A percentile compares a stretch with the other conserved stretches of the same genome.
These are phyloP conservation scores for Catharus minimus DNA, from an alignment of 2,113 vertebrate genomes.

Conservation along the genomic window DNA sequence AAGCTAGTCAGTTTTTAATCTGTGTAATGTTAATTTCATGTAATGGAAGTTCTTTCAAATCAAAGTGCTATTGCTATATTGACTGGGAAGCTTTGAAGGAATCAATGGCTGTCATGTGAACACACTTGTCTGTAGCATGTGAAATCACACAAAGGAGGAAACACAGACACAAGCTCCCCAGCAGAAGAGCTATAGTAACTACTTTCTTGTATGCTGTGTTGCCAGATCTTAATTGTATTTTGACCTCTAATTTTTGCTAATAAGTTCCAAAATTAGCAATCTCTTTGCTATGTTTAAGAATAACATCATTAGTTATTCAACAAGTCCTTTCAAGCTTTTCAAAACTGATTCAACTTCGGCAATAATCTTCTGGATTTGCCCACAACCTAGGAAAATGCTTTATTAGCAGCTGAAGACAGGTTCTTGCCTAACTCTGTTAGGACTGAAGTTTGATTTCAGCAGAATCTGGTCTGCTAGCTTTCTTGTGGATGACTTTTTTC, in stretches of 20 bases:
- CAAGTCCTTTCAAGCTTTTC: neutral
- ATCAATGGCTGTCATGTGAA: conserved; percentile 3
- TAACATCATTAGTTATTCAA: neutral
- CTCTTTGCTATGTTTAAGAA: neutral
- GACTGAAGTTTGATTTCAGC: neutral
- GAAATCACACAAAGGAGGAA: neutral
- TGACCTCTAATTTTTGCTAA: neutral
- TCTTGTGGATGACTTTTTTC: neutral
- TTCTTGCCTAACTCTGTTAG: neutral
- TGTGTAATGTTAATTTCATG: neutral
- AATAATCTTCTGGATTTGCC: neutral
- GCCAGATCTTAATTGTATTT: conserved; percentile 1
- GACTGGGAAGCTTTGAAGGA: conserved; percentile 33
- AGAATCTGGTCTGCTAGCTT: neutral
- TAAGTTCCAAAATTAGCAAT: neutral
- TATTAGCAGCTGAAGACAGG: neutral
- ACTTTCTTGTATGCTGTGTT: neutral
- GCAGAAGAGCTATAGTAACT: neutral
- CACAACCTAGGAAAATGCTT: neutral
- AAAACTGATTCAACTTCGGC: neutral
- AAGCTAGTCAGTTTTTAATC: conserved; percentile 8
- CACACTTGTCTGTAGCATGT: neutral
- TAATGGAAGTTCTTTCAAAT: conserved; percentile 31
- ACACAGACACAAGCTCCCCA: neutral
- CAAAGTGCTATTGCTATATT: neutral